Conservation (phyloP, 2,888 invertebrate species). For the Sarcophaga carnaria region DNA sequence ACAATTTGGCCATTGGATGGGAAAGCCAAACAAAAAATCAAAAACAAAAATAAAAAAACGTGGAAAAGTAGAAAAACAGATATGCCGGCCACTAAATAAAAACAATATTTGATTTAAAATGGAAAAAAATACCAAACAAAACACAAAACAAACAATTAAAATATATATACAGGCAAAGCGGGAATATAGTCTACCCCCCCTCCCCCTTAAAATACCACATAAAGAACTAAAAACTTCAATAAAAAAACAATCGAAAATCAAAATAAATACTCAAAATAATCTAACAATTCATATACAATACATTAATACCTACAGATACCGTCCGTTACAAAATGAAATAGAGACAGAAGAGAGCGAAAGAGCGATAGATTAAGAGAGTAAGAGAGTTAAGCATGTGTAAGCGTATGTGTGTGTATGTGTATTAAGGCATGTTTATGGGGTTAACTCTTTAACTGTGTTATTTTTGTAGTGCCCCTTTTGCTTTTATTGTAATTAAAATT, state of each 20-base stretch:
- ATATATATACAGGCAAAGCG: background rate
- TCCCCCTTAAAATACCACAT: too few relatives aligned
- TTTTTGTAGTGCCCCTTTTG: too few relatives aligned
- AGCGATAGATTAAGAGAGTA: too few relatives aligned
- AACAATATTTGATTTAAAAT: constrained; percentile 67
- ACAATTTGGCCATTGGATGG: background rate
- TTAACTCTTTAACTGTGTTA: too few relatives aligned
- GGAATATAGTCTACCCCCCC: background rate
- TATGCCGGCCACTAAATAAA: constrained; percentile 62
- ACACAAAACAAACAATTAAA: constrained; percentile 68
- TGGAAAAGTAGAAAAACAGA: background rate
- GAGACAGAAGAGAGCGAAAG: too few relatives aligned
- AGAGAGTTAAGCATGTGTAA: background rate
- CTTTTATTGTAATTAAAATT: too few relatives aligned
- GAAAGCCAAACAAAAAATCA: background rate
- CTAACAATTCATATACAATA: too few relatives aligned
- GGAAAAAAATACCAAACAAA: constrained; percentile 67
- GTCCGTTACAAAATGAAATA: too few relatives aligned
- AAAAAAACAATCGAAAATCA: too few relatives aligned
- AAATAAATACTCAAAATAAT: too few relatives aligned
- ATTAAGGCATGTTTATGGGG: background rate
- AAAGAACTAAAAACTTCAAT: too few relatives aligned
- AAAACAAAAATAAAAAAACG: background rate
- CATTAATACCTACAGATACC: too few relatives aligned
- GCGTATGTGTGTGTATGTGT: background rate